Conservation (phyloP, 2,888 invertebrate genomes). For the Leucania comma region DNA sequence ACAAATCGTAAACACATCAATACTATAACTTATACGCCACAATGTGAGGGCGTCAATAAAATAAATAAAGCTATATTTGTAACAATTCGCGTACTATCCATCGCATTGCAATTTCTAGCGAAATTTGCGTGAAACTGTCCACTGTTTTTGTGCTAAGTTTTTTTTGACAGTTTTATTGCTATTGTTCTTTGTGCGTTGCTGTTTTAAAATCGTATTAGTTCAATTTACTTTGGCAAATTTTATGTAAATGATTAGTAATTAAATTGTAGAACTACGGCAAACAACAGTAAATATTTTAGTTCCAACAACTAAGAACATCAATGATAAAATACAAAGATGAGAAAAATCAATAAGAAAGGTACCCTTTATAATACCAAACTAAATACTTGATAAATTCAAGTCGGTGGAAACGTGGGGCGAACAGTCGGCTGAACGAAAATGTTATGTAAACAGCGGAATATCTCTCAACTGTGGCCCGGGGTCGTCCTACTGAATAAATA, state of each 20-base stretch:
- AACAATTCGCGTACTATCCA: slow-evolving; percentile 56
- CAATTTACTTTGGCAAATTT: slow-evolving; percentile 6
- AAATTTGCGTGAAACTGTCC: slow-evolving; percentile 55
- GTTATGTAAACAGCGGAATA: slow-evolving; percentile 87
- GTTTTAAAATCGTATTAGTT: slow-evolving; percentile 27
- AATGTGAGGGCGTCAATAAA: slow-evolving; percentile 80
- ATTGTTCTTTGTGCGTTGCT: slow-evolving; percentile 35
- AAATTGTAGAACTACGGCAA: slow-evolving; percentile 16
- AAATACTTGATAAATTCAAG: slow-evolving; percentile 81
- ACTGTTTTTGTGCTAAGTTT: slow-evolving; percentile 31
- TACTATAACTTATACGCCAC: slow-evolving; percentile 70
- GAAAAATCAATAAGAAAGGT: slow-evolving; percentile 54
- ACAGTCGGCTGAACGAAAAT: slow-evolving; percentile 81
- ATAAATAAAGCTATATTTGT: slow-evolving; percentile 73
- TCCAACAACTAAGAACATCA: slow-evolving; percentile 33
- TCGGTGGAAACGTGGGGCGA: slow-evolving; percentile 72
- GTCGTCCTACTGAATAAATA: slow-evolving; percentile 89
- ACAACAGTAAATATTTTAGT: slow-evolving; percentile 26
- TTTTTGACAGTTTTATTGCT: slow-evolving; percentile 46
- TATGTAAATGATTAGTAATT: slow-evolving; percentile 8
- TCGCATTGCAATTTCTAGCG: slow-evolving; percentile 35
- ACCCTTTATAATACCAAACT: slow-evolving; percentile 58
- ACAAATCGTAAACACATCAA: slow-evolving; percentile 74
- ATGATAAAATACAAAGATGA: slow-evolving; percentile 31
- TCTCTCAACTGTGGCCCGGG: slow-evolving; percentile 82